A percentile compares a stretch with the other conserved stretches of the same genome.
phyloP scores from a whole-genome alignment of 92 coral and sea anemone genomes.

The Actinostola sp. region DNA sequence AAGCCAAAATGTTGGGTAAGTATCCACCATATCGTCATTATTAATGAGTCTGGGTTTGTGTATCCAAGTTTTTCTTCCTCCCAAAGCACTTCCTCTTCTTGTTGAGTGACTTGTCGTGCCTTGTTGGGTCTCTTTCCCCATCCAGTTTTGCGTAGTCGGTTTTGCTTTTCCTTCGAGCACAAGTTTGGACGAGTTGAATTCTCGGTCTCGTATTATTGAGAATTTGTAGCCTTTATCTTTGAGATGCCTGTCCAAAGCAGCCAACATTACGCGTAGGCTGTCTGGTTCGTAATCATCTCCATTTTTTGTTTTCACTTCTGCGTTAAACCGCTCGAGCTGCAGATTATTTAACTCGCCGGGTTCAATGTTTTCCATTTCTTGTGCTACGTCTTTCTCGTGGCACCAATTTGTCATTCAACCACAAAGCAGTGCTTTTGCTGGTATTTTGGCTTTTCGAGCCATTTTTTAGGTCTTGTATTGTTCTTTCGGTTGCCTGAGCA shows the following conservation, averaged over 20 bases:
- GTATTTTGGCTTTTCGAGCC: too few species aligned
- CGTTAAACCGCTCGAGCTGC: too few species aligned
- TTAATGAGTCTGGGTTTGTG: constrained; percentile 37
- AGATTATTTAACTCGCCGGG: too few species aligned
- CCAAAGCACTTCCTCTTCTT: too few species aligned
- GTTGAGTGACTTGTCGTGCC: constrained; percentile 12
- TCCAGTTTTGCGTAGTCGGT: constrained; percentile 24
- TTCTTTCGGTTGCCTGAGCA: too few species aligned
- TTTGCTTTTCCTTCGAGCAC: constrained; percentile 49
- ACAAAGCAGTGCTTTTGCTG: too few species aligned
- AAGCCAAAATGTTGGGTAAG: constrained; percentile 54
- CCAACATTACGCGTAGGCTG: constrained; percentile 30
- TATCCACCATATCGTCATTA: constrained; percentile 57
- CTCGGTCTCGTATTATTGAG: constrained; percentile 33
- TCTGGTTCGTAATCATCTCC: constrained; percentile 31
- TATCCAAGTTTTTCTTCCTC: too few species aligned
- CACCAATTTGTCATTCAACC: too few species aligned
- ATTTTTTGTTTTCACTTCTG: not conserved
- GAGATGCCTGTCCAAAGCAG: constrained; percentile 30
- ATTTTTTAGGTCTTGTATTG: too few species aligned
- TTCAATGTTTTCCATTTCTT: too few species aligned
- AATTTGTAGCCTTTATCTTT: constrained; percentile 41
- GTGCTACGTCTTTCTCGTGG: too few species aligned
- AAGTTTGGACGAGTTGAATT: constrained; percentile 8
- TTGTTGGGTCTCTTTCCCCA: constrained; percentile 36